Evolutionary conservation across 2,888 invertebrate genomes (phyloP), one percentile per base, ranked within the genome.

Genomic region (Apodemia mormo): DNA sequence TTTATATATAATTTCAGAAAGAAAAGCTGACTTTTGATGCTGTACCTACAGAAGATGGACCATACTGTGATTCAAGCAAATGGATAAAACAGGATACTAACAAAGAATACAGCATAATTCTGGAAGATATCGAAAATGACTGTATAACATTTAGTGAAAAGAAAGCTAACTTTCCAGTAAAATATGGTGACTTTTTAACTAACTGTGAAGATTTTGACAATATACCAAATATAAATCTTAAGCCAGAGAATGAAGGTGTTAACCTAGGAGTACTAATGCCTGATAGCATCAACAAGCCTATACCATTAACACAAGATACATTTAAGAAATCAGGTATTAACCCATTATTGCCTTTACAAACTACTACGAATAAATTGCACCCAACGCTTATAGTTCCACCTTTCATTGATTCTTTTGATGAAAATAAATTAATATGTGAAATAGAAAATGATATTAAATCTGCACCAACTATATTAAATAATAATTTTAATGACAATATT

Each of bases 21-120:
- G 94, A 94, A 64, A 91, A 94, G 74, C 86, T 95, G 58, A 89
- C 89, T 67, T 90, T 91, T 80, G 86, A 88, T 79, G 95, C 95
- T 61, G 82, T 95, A 67, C 95, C 95, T 66, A 94, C 94, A 64
- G 80, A 94, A 79, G 88, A 88, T 83, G 92, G 92, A 43, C 90
- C 90, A 40, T 85, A 76, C 73, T 90, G 88, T 82, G 82, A 84
- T 74, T 66, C 80, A 40, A 80, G 70, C 71, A 79, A 80, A 71
- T 78, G 75, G 72, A 68, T 69, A 70, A 61, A 71, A 43, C 8
- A 74, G 70, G 33, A 71, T 71, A 54, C 72, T 72, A 75, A 77
- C 70, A 54, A 84, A 82, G 73, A 67, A 22, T 82, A 81, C 68
- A 79, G 82, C 22, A 84, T 90, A 69, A 79, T 84, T 67, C 72